Evolutionary conservation across 2,113 vertebrate species (phyloP), one percentile per base, ranked within the genome.

Genomic region (Hydrolagus affinis): DNA sequence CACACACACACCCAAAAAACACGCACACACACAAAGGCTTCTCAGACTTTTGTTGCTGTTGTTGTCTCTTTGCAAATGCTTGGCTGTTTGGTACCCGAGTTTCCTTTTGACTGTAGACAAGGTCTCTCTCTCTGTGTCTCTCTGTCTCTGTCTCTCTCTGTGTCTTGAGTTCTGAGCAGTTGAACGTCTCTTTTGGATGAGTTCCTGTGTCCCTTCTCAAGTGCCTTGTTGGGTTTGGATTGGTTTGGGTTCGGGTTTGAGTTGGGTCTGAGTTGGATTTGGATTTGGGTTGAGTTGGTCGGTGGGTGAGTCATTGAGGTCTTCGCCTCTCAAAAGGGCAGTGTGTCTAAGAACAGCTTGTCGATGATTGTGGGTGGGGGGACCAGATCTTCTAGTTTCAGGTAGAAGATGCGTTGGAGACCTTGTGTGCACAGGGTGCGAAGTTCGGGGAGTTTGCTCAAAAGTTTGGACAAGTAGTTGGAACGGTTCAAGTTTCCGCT

Each of bases 301-400:
- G n/a, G n/a, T n/a, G n/a, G n/a, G n/a, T n/a, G n/a, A n/a, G n/a
- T n/a, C n/a, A n/a, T n/a, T 83, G 19, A 30, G 78, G 62, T 32
- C 44, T 44, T 87, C 88, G 89, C 90, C 89, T 93, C 62, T 95
- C 96, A 99, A 89, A 99, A 99, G 91, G 98, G 98, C 89, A 99
- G 92, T 86, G 98, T 99, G 94, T 99, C 98, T 92, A 99, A 95
- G 68, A 98, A 99, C 87, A 98, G 96, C 95, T 98, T 99, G 95
- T 99, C 98, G 87, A 99, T 99, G 94, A 99, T 99, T 94, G 97
- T 97, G 88, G 98, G 98, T n/a, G 98, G 98, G 85, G 98, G 97
- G 90, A 99, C 97, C 91, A 99, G 94, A 86, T 99, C 98, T 89
- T 99, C 98, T 89, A 99, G 94, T 93, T 99, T 99, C 92, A 99